phyloP scores from a whole-genome alignment of 2,888 invertebrate genomes.

The Drosophila algonquin region DNA sequence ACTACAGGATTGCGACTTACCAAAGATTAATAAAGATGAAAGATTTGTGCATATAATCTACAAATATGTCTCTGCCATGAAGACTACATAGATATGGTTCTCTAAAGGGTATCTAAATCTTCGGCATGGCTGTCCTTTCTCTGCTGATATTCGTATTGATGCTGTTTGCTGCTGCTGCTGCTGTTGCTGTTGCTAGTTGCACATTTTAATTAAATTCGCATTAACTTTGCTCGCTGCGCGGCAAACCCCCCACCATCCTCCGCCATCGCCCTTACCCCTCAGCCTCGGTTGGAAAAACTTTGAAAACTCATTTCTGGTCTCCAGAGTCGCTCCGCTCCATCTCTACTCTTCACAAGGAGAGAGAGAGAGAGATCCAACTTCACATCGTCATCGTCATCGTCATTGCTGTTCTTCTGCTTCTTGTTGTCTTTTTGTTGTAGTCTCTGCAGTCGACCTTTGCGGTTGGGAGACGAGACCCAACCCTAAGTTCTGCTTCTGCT shows the following conservation, averaged over 20 bases:
- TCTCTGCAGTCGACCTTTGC: slow-evolving; percentile 78
- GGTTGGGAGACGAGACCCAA: slow-evolving; percentile 65
- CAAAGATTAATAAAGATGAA: neutral
- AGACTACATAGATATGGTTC: neutral
- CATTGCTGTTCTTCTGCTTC: slow-evolving; percentile 25
- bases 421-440: slow-evolving; percentile 2
- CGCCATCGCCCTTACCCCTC: slow-evolving; percentile 45
- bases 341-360: slow-evolving; percentile 3
- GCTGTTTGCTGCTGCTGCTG: slow-evolving; percentile 14
- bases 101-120: neutral
- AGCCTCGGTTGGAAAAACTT: slow-evolving; percentile 70
- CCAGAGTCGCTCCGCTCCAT: slow-evolving; percentile 21
- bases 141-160: slow-evolving; percentile 10
- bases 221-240: slow-evolving; percentile 60
- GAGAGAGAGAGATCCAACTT: slow-evolving; percentile 14
- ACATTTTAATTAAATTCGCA: slow-evolving; percentile 80
- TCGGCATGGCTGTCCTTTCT: neutral
- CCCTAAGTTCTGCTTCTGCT: slow-evolving; percentile 55
- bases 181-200: slow-evolving; percentile 70
- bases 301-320: slow-evolving; percentile 74
- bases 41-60: neutral
- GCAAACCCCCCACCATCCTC: too few relatives aligned
- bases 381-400: slow-evolving; percentile 57
- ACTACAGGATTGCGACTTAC: neutral
- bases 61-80: neutral